Evolutionary conservation across 2,113 vertebrate species (phyloP).

Genomic region (Periophthalmodon schlosseri): DNA sequence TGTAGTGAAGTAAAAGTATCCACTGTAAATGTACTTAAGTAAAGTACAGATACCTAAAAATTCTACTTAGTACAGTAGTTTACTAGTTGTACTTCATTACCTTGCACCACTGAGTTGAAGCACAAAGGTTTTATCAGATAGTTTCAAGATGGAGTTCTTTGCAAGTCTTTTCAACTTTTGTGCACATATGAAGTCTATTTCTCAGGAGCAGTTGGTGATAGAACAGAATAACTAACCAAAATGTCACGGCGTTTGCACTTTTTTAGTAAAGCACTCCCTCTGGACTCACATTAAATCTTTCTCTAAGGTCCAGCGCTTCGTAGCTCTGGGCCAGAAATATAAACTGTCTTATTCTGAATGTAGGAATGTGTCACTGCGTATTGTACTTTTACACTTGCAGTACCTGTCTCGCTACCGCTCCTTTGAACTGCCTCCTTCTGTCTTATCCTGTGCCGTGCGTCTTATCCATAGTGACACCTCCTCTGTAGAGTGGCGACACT

Average conservation of each 20-base stretch:
- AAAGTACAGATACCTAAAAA: no score
- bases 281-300: not conserved
- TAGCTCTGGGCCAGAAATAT: not conserved
- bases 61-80: no score
- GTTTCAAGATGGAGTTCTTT: not conserved
- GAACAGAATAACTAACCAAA: not conserved
- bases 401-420: not conserved
- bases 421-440: conserved; percentile 5
- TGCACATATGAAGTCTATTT: not conserved
- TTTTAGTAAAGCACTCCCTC: not conserved
- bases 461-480: not conserved
- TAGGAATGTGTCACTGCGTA: not conserved
- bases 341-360: not conserved
- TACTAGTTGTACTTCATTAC: no score
- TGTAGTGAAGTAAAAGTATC: no score
- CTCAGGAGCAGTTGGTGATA: conserved; percentile 1
- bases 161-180: not conserved
- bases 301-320: not conserved
- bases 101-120: not conserved
- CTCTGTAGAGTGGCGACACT: not conserved
- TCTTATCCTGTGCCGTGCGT: not conserved
- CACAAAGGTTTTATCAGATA: not conserved
- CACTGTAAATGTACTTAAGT: no score
- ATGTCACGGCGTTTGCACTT: conserved; percentile 1
- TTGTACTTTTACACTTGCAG: not conserved